Conservation (phyloP, 2,888 invertebrate genomes). For the Marronus borbonicus region DNA sequence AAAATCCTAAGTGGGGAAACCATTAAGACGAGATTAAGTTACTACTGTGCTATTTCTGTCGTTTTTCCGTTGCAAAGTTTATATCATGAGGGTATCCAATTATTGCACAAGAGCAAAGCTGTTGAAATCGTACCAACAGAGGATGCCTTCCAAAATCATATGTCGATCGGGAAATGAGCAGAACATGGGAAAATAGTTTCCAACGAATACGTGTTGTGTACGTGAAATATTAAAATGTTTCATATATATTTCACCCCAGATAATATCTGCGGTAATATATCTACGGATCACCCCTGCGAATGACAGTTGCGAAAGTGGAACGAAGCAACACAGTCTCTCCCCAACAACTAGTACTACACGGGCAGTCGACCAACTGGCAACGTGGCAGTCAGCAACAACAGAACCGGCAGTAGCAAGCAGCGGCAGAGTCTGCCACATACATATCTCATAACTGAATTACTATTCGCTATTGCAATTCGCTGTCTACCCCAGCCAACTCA, state of each 20-base stretch:
- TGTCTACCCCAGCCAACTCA: slow-evolving; percentile 57
- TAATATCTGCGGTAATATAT: slow-evolving; percentile 47
- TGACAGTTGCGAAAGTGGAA: slow-evolving; percentile 51
- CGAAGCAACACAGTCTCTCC: slow-evolving; percentile 50
- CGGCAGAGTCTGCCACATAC: slow-evolving; percentile 57
- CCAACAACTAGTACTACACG: slow-evolving; percentile 30
- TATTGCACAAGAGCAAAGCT: too few relatives aligned
- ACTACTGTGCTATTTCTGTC: too few relatives aligned
- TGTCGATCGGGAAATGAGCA: neutral
- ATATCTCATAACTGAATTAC: slow-evolving; percentile 60
- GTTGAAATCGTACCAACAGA: neutral
- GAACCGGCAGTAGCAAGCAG: slow-evolving; percentile 41
- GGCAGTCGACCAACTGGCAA: slow-evolving; percentile 17
- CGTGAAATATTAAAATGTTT: slow-evolving; percentile 49
- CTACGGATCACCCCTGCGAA: slow-evolving; percentile 48
- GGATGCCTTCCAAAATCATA: slow-evolving; percentile 4
- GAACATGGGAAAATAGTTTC: slow-evolving; percentile 10
- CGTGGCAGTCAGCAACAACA: slow-evolving; percentile 37
- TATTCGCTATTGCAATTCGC: slow-evolving; percentile 57
- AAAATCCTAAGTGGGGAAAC: too few relatives aligned
- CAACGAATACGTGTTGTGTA: slow-evolving; percentile 11
- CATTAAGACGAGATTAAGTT: too few relatives aligned
- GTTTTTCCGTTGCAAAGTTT: too few relatives aligned
- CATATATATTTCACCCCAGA: slow-evolving; percentile 43
- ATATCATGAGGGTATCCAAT: too few relatives aligned